phyloP scores from a whole-genome alignment of 2,113 vertebrate species.

The Diglossa brunneiventris region DNA sequence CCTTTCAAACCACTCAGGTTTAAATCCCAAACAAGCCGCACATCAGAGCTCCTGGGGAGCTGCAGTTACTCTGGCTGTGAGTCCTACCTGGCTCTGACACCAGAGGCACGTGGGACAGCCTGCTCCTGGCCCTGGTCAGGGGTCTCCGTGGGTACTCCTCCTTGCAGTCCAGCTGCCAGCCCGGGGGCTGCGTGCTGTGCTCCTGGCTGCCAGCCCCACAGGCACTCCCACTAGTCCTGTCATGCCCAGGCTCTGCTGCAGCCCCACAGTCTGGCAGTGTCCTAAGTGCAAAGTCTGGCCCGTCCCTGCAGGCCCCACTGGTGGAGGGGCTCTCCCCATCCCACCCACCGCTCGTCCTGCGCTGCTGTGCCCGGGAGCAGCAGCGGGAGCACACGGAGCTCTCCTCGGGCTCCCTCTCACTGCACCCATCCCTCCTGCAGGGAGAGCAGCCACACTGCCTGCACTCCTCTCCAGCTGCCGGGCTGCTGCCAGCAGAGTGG shows the following conservation, averaged over 20 bases:
- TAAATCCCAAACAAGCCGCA: not conserved
- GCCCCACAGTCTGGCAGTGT: constrained; percentile 71
- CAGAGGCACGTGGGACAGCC: constrained; percentile 84
- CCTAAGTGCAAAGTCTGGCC: constrained; percentile 77
- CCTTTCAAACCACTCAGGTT: not conserved
- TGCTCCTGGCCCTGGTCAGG: constrained; percentile 90
- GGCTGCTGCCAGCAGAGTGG: constrained; percentile 49
- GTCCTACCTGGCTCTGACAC: constrained; percentile 88
- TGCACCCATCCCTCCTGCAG: constrained; percentile 58
- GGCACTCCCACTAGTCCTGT: constrained; percentile 75
- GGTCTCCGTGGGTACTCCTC: constrained; percentile 86
- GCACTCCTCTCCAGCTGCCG: constrained; percentile 45
- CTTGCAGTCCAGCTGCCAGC: constrained; percentile 61
- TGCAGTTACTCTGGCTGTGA: not conserved
- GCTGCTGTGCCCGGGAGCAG: constrained; percentile 59
- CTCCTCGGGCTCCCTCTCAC: constrained; percentile 60
- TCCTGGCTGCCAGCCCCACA: constrained; percentile 63
- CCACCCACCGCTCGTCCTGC: constrained; percentile 70
- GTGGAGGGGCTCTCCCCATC: constrained; percentile 75
- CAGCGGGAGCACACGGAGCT: constrained; percentile 72
- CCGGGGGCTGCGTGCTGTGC: constrained; percentile 58
- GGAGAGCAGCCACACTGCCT: constrained; percentile 73
- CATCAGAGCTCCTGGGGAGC: not conserved
- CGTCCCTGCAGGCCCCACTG: constrained; percentile 69
- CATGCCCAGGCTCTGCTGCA: constrained; percentile 44